Conservation (phyloP, 2,797 vertebrate species). For the Euphonia xanthogaster region DNA sequence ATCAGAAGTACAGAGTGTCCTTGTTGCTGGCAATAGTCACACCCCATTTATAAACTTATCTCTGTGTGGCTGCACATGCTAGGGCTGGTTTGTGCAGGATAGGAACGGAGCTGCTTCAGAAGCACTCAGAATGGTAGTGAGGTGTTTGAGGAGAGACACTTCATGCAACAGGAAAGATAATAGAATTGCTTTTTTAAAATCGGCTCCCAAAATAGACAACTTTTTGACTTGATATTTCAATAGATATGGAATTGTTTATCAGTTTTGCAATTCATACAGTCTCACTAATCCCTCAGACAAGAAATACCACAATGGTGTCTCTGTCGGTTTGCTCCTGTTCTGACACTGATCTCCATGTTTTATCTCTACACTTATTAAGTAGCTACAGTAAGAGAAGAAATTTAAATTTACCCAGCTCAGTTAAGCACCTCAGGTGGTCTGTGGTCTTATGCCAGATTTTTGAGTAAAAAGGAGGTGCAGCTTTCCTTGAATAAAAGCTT, state of each 20-base stretch:
- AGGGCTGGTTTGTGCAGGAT: neutral
- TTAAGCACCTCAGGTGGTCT: neutral
- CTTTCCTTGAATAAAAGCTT: neutral
- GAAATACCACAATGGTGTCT: neutral
- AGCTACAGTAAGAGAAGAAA: neutral
- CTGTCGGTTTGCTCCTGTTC: neutral
- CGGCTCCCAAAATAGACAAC: neutral
- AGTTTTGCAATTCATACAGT: neutral
- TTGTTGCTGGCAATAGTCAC: neutral
- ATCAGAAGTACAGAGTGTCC: neutral
- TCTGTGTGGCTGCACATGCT: fast-evolving
- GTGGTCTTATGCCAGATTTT: neutral
- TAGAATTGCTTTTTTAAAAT: neutral
- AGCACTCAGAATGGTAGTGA: neutral
- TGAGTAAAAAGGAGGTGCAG: neutral
- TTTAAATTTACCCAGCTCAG: neutral
- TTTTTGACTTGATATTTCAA: conserved; percentile 19
- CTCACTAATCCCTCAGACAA: neutral
- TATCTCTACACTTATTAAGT: neutral
- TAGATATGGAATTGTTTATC: neutral
- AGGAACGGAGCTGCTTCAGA: neutral
- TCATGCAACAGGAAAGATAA: neutral
- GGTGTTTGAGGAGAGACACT: neutral
- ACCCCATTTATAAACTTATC: neutral
- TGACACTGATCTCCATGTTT: neutral